Evolutionary conservation across 2,113 vertebrate species (phyloP).

Genomic region (Paradoxurus hermaphroditus): DNA sequence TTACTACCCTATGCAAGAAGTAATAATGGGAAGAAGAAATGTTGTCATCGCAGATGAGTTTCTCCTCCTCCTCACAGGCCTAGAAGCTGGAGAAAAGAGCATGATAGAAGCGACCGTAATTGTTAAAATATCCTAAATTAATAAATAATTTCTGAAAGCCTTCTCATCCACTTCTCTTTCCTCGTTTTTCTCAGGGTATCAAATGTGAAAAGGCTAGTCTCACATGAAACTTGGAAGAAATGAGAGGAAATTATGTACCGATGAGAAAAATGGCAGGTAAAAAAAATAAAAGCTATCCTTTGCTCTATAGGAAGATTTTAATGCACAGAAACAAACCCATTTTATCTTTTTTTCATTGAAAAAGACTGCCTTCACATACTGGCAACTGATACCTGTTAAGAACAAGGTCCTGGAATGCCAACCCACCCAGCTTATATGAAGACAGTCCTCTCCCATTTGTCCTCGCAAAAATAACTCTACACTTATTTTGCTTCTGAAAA

Average conservation of each 20-base stretch:
- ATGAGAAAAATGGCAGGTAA: conserved; percentile 14
- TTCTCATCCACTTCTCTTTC: neutral
- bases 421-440: neutral
- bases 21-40: neutral
- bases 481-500: neutral
- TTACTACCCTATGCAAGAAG: neutral
- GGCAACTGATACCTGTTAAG: neutral
- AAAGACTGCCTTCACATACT: neutral
- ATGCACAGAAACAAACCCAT: neutral
- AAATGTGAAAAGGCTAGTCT: neutral
- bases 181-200: neutral
- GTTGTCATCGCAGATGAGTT: neutral
- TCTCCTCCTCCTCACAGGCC: neutral
- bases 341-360: neutral
- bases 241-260: neutral
- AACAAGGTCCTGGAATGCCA: neutral
- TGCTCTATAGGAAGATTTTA: neutral
- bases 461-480: neutral
- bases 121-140: neutral
- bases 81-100: conserved; percentile 37
- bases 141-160: neutral
- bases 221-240: neutral
- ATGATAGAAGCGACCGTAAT: neutral
- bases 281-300: neutral
- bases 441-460: neutral